Evolutionary conservation across 1,140 invertebrate species (phyloP), one percentile per base, ranked within the genome.

Genomic region (Drosophila orena): DNA sequence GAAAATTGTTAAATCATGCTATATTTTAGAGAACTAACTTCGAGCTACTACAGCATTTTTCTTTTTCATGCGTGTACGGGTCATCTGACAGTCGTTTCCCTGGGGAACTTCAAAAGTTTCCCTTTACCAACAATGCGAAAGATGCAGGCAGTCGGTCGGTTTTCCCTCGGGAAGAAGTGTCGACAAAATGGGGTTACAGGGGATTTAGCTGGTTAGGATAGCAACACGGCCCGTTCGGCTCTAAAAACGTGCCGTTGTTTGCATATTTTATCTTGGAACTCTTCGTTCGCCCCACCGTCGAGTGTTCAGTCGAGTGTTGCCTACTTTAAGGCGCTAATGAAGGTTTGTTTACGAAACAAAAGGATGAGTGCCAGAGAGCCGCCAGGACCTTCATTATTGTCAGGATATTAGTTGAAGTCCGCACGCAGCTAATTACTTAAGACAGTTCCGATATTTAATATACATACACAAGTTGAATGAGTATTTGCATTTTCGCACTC

Each of bases 301-400:
- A 14, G 5, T 38, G 5, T n/a, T 20, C 43, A 15, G 12, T 44
- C 53, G 60, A 56, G 34, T 56, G 50, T 50, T 86, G 81, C 83
- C 81, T 78, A 78, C 83, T 81, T 79, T 65, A 54, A 37, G 75
- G 69, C 75, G 74, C 84, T 86, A 85, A 85, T 88, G 81, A 85
- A 78, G 69, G 81, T 75, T 78, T 85, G 79, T 84, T 80, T 85
- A 40, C 77, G 43, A 40, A 49, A 38, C 52, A 24, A 34, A 34
- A 69, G 34, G 24, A 24, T 24, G 37, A 30, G 34, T 27, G 24
- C 30, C 30, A 46, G 22, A 24, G 14, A 14, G 24, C 7, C n/a
- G 7, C 3, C n/a, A 27, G 46, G 37, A 46, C 10, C 58, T 30
- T 47, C 11, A 12, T 15, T 37, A 38, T n/a, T 6, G 17, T 46